These are phyloP conservation scores for Montipora capitata DNA, from an alignment of 92 coral and sea anemone genomes.

Conservation along the genomic window DNA sequence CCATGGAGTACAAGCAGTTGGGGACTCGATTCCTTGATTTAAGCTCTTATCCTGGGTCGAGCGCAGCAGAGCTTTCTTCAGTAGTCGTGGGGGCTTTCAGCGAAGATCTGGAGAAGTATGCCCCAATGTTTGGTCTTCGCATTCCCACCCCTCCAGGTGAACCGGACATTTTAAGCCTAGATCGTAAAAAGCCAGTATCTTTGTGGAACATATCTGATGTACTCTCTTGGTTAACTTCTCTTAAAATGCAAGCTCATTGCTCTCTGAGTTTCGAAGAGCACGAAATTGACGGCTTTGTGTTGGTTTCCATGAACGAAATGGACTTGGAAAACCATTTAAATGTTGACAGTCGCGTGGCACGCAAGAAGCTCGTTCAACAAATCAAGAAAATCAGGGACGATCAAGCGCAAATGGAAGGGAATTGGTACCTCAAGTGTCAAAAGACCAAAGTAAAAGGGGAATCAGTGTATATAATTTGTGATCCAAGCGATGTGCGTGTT, in stretches of 20 bases:
- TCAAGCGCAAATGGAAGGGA: constrained; percentile 71
- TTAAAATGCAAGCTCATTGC: constrained; percentile 92
- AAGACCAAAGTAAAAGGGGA: constrained; percentile 81
- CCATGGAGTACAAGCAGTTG: constrained; percentile 68
- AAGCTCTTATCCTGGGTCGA: constrained; percentile 60
- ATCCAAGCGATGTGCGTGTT: constrained; percentile 85
- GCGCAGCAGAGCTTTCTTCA: constrained; percentile 94
- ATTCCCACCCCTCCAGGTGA: constrained; percentile 79
- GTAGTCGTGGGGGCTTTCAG: constrained; percentile 87
- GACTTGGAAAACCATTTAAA: constrained; percentile 83
- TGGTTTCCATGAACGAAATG: constrained; percentile 77
- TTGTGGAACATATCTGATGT: constrained; percentile 89
- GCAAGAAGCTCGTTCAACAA: constrained; percentile 83
- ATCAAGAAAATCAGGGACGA: constrained; percentile 80
- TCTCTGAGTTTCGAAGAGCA: constrained; percentile 92
- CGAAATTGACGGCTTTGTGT: constrained; percentile 90
- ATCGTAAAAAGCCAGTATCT: constrained; percentile 68
- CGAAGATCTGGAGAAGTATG: constrained; percentile 87
- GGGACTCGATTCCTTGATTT: constrained; percentile 73
- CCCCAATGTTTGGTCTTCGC: constrained; percentile 86
- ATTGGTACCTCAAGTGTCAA: constrained; percentile 84
- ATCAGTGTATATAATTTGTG: constrained; percentile 87
- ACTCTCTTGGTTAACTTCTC: constrained; percentile 87
- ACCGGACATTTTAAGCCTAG: constrained; percentile 62
- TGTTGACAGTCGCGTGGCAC: constrained; percentile 91